phyloP scores from a whole-genome alignment of 1,140 invertebrate species.

The Agrilus planipennis region DNA sequence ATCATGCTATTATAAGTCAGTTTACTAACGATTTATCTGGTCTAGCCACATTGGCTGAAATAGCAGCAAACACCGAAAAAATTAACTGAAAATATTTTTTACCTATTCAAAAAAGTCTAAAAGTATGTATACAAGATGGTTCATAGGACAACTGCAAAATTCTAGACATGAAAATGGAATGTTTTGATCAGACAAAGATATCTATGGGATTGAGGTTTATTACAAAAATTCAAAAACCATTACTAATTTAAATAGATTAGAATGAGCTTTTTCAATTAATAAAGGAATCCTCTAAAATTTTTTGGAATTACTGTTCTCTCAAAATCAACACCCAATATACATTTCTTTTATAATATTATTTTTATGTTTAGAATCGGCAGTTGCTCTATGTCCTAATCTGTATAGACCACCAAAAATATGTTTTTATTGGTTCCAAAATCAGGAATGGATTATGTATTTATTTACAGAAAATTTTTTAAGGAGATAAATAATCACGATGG shows the following conservation, averaged over 20 bases:
- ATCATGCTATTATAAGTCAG: constrained; percentile 29
- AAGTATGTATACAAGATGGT: too few species aligned
- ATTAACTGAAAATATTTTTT: constrained; percentile 12
- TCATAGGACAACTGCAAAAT: too few species aligned
- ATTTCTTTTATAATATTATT: too few species aligned
- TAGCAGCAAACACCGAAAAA: constrained; percentile 34
- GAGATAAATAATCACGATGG: too few species aligned
- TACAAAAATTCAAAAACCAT: too few species aligned
- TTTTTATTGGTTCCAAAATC: constrained; percentile 37
- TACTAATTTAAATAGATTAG: too few species aligned
- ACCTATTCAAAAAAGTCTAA: too few species aligned
- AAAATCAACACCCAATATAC: constrained; percentile 22
- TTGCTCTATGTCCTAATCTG: constrained; percentile 18
- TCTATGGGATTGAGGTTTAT: too few species aligned
- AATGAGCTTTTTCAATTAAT: too few species aligned
- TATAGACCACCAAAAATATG: constrained; percentile 17
- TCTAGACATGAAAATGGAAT: constrained; percentile 14
- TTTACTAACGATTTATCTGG: constrained; percentile 37
- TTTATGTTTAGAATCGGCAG: too few species aligned
- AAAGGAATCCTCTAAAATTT: constrained; percentile 23
- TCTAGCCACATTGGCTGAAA: constrained; percentile 43
- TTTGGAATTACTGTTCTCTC: constrained; percentile 29
- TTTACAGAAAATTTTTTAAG: too few species aligned
- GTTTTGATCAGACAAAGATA: constrained; percentile 16
- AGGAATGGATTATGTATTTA: too few species aligned